A percentile compares a stretch with the other conserved stretches of the same genome.
phyloP scores from a whole-genome alignment of 2,113 vertebrate genomes.

The Paramormyrops kingsleyae region DNA sequence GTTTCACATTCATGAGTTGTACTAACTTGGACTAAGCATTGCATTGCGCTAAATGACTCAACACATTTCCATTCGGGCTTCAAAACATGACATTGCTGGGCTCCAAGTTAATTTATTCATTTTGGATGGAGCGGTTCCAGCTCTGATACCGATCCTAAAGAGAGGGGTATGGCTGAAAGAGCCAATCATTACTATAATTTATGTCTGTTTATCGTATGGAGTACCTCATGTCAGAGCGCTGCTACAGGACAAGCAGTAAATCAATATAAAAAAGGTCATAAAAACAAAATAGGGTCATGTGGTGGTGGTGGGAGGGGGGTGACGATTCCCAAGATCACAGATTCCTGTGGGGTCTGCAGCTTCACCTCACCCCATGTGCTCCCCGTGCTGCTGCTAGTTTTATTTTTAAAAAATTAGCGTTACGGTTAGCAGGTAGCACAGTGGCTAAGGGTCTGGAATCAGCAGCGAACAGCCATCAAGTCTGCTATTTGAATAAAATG shows the following conservation, averaged over 20 bases:
- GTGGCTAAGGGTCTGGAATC: background rate
- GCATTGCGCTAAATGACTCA: background rate
- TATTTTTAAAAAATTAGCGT: background rate
- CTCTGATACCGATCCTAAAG: background rate
- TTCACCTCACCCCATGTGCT: background rate
- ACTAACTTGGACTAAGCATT: background rate
- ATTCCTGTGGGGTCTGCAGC: background rate
- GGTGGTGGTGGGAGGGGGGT: background rate
- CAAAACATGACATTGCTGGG: background rate
- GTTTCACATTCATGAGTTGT: background rate
- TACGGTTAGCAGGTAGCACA: background rate
- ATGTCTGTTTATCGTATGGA: background rate
- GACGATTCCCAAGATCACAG: background rate
- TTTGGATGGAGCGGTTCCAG: background rate
- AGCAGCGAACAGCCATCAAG: background rate
- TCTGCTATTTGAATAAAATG: background rate
- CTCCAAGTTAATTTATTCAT: background rate
- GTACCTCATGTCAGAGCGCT: background rate
- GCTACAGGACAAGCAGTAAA: background rate
- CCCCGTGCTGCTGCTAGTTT: background rate
- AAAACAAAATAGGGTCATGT: background rate
- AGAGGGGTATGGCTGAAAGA: background rate
- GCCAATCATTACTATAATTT: background rate
- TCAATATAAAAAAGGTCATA: background rate
- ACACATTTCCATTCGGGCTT: background rate